Evolutionary conservation across 1,140 invertebrate species (phyloP), one percentile per base, ranked within the genome.

Genomic region (Diachasmimorpha longicaudata): DNA sequence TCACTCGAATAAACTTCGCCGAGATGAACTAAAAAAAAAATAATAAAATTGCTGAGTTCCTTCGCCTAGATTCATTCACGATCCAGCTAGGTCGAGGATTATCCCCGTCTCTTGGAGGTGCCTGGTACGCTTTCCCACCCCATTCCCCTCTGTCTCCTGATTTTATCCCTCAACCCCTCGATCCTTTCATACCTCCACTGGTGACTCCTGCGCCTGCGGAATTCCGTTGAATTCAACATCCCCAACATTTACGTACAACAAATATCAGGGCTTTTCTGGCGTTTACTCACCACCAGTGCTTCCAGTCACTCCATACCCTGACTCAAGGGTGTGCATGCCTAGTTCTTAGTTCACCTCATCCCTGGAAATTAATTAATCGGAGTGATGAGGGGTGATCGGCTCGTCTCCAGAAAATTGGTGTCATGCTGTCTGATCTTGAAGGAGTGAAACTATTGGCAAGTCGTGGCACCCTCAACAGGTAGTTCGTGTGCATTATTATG

Each of bases 81-180:
- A 52, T 21, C 55, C 13, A 21, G 11, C 4, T 55, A 52, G 42
- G 66, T 52, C 31, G 52, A 63, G 11, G 68, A 8, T 16, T 39
- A 11, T 4, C 13, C 31, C 31, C 11, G 31, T 68, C 25, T 68
- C 31, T 16, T 39, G 9, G 21, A 6, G 66, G 66, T 77, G 72
- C 72, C 76, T 77, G 76, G 76, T 77, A 77, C 76, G 76, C 52
- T 63, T 21, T 13, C 72, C 23, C 37, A 67, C n/a, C 5, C 70
- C 31, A 31, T 71, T 37, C 69, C 75, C 69, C 75, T 71, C 63
- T 70, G 21, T 36, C 10, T 58, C 42, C 48, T 70, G 68, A 77
- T 74, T 69, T 77, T 71, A 77, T 77, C 67, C 68, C 21, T 14
- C 46, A 55, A 31, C 21, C 21, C 70, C 71, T 37, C 10, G 36